Evolutionary conservation across 2,888 invertebrate genomes (phyloP), one percentile per base, ranked within the genome.

Genomic region (Synanthedon tipuliformis): DNA sequence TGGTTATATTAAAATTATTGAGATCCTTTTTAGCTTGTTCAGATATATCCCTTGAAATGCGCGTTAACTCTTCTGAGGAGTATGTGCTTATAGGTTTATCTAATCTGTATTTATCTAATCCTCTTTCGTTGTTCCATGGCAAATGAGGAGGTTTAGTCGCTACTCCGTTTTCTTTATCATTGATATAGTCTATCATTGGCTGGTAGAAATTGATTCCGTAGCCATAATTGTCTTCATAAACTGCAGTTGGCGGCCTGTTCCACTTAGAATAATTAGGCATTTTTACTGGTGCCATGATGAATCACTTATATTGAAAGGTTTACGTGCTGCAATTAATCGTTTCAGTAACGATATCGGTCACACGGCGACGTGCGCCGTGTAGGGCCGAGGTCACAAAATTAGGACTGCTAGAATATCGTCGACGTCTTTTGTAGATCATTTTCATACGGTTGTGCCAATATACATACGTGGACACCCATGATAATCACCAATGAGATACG

Each of bases 151-250:
- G 88, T 51, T 78, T 78, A 1, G 71, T 63, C 15, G 68, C 55
- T 15, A 74, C 62, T 53, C 86, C 88, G 53, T 78, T 85, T 61
- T 91, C 89, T 81, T 92, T 93, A 50, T 89, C 90, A 69, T 92
- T 92, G 63, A 95, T 91, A 71, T 94, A 94, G 78, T 95, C 94
- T 68, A 95, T 91, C 94, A 95, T 94, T 51, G 95, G 95, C 76
- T 94, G 93, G 81, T 95, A 95, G 79, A 90, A 94, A 82, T 94
- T 93, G 68, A 94, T 93, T 52, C 93, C 94, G 76, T 92, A 94
- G 61, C 93, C 93, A 81, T 95, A 95, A 81, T 95, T 95, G 77
- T 92, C 92, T 71, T 93, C 92, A 83, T 95, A 95, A 55, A 92
- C 90, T 54, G 90, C 75, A 16, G 92, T 92, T 52, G 91, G 90